phyloP scores from a whole-genome alignment of 2,113 vertebrate genomes.

The Chaetorhynchus papuensis region DNA sequence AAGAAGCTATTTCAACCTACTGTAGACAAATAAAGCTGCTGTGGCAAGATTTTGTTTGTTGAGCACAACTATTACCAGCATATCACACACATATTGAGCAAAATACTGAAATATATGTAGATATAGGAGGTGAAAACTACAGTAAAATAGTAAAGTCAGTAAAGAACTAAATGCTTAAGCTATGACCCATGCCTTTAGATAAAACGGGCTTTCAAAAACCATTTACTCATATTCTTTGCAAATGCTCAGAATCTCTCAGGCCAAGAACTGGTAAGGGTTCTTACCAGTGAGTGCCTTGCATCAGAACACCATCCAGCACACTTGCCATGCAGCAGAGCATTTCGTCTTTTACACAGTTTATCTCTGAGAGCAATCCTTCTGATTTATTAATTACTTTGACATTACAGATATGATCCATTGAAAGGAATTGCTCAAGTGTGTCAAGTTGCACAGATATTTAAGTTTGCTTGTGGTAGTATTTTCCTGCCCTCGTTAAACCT shows the following conservation, averaged over 20 bases:
- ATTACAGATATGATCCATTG: background rate
- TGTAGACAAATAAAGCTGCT: background rate
- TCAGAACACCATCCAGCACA: background rate
- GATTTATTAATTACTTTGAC: background rate
- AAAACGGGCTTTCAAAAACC: background rate
- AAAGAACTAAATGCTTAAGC: background rate
- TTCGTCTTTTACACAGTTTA: background rate
- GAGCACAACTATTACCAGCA: background rate
- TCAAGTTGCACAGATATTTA: background rate
- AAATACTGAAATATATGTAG: background rate
- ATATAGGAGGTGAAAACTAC: background rate
- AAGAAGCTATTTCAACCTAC: background rate
- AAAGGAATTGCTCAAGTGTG: background rate
- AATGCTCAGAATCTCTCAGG: background rate
- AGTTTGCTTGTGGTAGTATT: background rate
- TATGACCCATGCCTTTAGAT: background rate
- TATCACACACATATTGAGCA: background rate
- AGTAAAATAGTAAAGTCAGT: background rate
- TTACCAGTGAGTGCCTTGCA: fast-evolving
- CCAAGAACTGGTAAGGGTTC: background rate
- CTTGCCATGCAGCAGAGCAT: background rate
- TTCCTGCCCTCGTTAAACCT: background rate
- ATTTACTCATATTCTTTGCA: background rate
- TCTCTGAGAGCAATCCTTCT: background rate
- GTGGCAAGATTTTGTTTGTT: background rate